Percentiles rank a stretch among this genome's conserved stretches.
phyloP scores from a whole-genome alignment of 2,888 invertebrate species.

The Amaurobius ferox region DNA sequence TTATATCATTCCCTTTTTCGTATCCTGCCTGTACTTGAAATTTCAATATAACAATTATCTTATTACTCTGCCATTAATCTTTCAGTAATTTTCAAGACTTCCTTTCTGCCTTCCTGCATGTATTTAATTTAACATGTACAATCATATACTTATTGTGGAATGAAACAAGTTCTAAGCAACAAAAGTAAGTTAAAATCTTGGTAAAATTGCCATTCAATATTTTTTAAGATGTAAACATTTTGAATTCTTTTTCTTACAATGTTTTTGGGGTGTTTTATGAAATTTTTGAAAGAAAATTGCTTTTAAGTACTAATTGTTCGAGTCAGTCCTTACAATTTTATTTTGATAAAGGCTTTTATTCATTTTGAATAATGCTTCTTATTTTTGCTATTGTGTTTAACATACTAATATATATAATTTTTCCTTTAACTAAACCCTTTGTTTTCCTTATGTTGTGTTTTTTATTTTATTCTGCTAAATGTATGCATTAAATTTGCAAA shows the following conservation, averaged over 20 bases:
- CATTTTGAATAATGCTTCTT: no score
- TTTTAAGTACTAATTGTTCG: not conserved
- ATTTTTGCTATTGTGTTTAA: no score
- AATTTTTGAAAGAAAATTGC: not conserved
- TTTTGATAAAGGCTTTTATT: not conserved
- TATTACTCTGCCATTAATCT: not conserved
- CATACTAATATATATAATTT: no score
- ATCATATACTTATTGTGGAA: not conserved
- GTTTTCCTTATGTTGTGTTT: no score
- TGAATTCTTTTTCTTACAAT: no score
- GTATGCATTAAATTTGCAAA: no score
- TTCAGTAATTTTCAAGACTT: not conserved
- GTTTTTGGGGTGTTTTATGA: not conserved
- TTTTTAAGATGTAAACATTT: not conserved
- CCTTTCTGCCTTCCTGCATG: not conserved
- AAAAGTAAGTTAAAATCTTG: conserved; percentile 20
- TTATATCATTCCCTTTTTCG: no score
- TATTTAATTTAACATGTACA: not conserved
- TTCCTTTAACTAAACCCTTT: no score
- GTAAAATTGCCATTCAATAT: not conserved
- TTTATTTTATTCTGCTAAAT: no score
- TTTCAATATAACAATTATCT: no score
- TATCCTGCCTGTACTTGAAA: no score
- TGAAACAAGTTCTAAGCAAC: not conserved
- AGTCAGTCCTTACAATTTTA: not conserved